These are phyloP conservation scores for Raja brachyura DNA, from an alignment of 2,113 vertebrate genomes.

Conservation along the genomic window DNA sequence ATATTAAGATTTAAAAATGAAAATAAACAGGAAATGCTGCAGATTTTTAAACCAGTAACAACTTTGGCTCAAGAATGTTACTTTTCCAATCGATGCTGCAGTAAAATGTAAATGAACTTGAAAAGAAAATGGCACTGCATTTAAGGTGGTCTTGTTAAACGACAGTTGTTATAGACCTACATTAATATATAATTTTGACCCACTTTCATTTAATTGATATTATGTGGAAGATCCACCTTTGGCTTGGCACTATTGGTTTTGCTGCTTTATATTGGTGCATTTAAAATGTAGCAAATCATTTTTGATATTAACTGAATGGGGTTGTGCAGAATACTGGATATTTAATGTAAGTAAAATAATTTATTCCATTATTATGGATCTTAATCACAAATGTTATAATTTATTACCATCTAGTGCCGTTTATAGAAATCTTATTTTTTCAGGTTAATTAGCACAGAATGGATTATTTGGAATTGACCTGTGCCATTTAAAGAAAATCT, in stretches of 20 bases:
- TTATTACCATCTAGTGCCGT: not conserved
- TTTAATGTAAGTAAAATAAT: not conserved
- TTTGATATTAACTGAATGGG: not conserved
- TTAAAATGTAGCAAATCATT: not conserved
- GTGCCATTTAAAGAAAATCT: not conserved
- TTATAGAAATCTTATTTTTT: not conserved
- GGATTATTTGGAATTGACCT: not conserved
- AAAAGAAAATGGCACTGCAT: no score
- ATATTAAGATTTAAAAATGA: not conserved
- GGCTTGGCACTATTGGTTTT: constrained; percentile 2
- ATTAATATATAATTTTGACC: constrained; percentile 31
- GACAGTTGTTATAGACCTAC: not conserved
- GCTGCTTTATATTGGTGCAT: not conserved
- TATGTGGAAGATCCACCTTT: not conserved
- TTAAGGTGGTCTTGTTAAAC: not conserved
- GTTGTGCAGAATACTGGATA: not conserved
- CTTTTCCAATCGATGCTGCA: not conserved
- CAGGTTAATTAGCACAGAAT: not conserved
- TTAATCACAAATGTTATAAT: not conserved
- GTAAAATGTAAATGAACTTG: not conserved
- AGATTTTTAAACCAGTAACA: not conserved
- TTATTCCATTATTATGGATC: constrained; percentile 5
- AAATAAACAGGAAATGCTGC: not conserved
- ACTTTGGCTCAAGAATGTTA: not conserved
- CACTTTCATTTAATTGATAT: not conserved